These are phyloP conservation scores for Ophion slaviceki DNA, from an alignment of 2,888 invertebrate genomes.

Conservation along the genomic window DNA sequence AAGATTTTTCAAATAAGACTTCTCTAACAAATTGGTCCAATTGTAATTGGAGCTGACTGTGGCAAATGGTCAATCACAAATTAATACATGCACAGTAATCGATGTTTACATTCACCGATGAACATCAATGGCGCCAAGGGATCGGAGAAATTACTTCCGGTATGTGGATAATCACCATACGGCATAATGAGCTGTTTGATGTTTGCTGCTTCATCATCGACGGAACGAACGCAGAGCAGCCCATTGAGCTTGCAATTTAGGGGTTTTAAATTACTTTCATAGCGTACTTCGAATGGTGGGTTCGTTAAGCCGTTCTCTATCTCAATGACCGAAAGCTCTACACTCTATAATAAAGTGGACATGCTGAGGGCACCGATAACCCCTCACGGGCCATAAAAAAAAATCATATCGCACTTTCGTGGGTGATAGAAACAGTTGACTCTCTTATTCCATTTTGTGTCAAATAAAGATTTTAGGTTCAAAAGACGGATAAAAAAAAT, in stretches of 20 bases:
- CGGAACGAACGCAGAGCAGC: background rate
- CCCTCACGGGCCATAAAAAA: background rate
- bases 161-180: background rate
- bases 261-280: conserved; percentile 10
- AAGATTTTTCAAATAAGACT: background rate
- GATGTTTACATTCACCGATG: background rate
- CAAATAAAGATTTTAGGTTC: background rate
- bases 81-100: background rate
- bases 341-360: background rate
- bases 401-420: background rate
- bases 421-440: background rate
- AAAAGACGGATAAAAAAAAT: no score
- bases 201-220: conserved; percentile 15
- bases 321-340: background rate
- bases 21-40: background rate
- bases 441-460: background rate
- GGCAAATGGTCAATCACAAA: background rate
- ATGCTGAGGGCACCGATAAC: background rate
- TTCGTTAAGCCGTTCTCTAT: conserved; percentile 13
- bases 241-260: conserved; percentile 16
- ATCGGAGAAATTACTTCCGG: background rate
- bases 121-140: background rate
- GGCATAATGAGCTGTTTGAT: conserved; percentile 7
- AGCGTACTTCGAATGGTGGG: background rate
- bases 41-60: background rate